Percentiles rank a stretch among this genome's conserved stretches.
These are phyloP conservation scores for Silurus aristotelis DNA, from an alignment of 2,797 vertebrate species.

Conservation along the genomic window DNA sequence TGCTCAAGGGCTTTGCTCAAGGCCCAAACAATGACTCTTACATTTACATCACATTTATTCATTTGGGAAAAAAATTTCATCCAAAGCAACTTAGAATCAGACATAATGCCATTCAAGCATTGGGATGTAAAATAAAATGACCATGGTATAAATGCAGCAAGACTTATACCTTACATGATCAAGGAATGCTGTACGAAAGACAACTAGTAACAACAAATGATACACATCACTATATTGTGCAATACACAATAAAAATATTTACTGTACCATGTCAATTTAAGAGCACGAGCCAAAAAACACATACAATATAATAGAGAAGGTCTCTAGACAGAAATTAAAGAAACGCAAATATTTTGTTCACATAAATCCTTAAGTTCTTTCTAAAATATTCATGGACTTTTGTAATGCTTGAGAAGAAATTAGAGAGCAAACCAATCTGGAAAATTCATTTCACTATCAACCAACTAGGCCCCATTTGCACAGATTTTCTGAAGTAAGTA, in stretches of 20 bases:
- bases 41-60: background rate
- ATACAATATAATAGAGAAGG: background rate
- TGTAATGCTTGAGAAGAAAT: background rate
- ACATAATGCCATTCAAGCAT: background rate
- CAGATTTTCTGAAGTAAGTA: conserved; percentile 43
- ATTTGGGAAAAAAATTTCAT: background rate
- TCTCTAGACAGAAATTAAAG: background rate
- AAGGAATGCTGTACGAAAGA: background rate
- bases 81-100: background rate
- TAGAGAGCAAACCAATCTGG: background rate
- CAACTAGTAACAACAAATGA: background rate
- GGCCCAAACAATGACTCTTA: background rate
- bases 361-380: background rate
- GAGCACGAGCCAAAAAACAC: background rate
- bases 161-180: background rate
- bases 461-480: conserved; percentile 33
- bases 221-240: too few relatives aligned
- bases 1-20: background rate
- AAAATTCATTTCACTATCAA: conserved; percentile 15
- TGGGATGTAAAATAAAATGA: background rate
- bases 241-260: background rate
- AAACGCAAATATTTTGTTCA: background rate
- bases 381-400: background rate
- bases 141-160: background rate
- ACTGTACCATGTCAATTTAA: background rate